phyloP scores from a whole-genome alignment of 1,140 invertebrate species.

The Scaptodrosophila lebanonensis region DNA sequence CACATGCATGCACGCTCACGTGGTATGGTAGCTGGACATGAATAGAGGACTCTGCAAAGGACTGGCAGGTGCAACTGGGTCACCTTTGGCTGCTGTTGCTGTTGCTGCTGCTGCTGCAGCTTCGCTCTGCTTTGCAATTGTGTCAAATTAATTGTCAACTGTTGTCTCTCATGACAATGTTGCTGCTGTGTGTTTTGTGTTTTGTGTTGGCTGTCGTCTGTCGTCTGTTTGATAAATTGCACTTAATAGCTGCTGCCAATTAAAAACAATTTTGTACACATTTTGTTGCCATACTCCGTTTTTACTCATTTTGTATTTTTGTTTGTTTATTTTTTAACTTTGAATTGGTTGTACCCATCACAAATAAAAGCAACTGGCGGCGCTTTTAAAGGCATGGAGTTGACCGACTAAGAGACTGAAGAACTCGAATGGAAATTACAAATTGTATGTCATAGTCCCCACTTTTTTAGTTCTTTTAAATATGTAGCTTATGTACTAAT shows the following conservation, averaged over 20 bases:
- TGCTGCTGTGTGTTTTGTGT: conserved; percentile 8
- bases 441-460: too few relatives aligned
- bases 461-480: too few relatives aligned
- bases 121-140: conserved; percentile 57
- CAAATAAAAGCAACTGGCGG: too few relatives aligned
- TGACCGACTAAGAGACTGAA: too few relatives aligned
- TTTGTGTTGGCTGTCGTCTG: conserved; percentile 42
- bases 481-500: too few relatives aligned
- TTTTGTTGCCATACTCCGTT: conserved; percentile 22
- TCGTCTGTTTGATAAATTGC: conserved; percentile 69
- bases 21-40: not conserved
- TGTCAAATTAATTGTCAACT: conserved; percentile 70
- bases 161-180: conserved; percentile 30
- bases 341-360: too few relatives aligned
- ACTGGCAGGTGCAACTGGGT: conserved; percentile 36
- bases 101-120: not conserved
- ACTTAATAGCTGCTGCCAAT: conserved; percentile 69
- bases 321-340: conserved; percentile 24
- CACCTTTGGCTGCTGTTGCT: conserved; percentile 20
- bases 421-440: too few relatives aligned
- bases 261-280: conserved; percentile 59
- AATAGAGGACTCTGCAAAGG: not conserved
- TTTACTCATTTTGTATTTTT: conserved; percentile 12
- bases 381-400: too few relatives aligned
- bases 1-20: too few relatives aligned